Percentiles rank a stretch among this genome's conserved stretches.
These are phyloP conservation scores for Carcina quercana DNA, from an alignment of 2,888 invertebrate species.

Conservation along the genomic window DNA sequence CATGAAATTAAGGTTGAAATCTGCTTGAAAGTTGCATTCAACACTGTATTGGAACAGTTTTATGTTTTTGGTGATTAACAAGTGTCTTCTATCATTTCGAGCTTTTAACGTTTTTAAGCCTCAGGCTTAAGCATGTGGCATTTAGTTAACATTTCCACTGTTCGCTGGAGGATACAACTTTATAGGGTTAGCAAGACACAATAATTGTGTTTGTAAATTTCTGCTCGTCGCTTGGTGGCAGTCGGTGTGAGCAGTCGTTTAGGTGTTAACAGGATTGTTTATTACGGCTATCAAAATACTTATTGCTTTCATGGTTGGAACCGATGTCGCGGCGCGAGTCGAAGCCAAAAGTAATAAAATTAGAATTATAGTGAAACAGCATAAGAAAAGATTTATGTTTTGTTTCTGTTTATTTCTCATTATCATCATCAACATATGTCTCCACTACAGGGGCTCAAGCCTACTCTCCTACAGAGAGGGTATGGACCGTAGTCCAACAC, in stretches of 20 bases:
- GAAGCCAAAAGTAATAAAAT: too few species aligned
- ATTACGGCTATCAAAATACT: neutral
- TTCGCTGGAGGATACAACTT: too few species aligned
- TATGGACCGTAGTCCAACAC: too few species aligned
- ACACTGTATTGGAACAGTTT: constrained; percentile 17
- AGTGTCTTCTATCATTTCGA: constrained; percentile 36
- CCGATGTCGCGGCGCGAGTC: too few species aligned
- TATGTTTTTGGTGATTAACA: constrained; percentile 42
- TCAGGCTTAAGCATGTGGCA: constrained; percentile 1
- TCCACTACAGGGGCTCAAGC: too few species aligned
- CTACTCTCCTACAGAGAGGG: too few species aligned
- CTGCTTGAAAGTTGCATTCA: constrained; percentile 6
- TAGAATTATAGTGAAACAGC: too few species aligned
- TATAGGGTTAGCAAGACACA: neutral
- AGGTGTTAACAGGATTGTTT: constrained; percentile 1
- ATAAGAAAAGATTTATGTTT: too few species aligned
- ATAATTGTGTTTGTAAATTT: neutral
- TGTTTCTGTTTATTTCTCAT: too few species aligned
- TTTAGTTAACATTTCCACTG: neutral
- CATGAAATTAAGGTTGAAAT: constrained; percentile 12
- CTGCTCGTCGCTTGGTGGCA: neutral
- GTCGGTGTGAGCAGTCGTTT: neutral
- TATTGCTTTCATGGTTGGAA: neutral
- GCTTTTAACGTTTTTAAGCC: constrained; percentile 29
- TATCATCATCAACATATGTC: too few species aligned